phyloP scores from a whole-genome alignment of 2,113 vertebrate genomes.

The Riparia riparia region DNA sequence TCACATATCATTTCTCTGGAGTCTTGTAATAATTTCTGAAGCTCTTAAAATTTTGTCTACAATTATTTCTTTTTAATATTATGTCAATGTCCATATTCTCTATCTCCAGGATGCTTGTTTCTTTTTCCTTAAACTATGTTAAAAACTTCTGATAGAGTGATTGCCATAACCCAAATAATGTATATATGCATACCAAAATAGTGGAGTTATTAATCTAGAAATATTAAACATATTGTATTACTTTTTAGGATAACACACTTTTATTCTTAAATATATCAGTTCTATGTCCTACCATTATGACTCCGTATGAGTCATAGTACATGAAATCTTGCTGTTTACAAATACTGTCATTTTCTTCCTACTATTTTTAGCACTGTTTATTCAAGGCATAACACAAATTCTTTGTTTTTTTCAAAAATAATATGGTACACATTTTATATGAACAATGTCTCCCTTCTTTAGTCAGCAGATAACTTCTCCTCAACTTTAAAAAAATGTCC shows the following conservation, averaged over 20 bases:
- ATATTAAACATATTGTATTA: background rate
- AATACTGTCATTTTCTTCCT: background rate
- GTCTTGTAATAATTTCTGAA: background rate
- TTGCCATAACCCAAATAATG: background rate
- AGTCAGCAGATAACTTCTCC: background rate
- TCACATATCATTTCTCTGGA: background rate
- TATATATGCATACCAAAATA: background rate
- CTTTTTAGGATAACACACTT: background rate
- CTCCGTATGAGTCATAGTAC: background rate
- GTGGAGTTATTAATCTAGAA: background rate
- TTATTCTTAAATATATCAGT: background rate
- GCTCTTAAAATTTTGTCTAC: background rate
- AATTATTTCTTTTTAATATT: background rate
- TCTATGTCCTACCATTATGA: background rate
- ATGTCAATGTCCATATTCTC: background rate
- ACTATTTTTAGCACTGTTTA: background rate
- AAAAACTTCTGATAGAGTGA: background rate
- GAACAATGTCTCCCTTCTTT: background rate
- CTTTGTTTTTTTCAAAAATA: background rate
- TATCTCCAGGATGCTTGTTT: background rate
- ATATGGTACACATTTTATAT: too few relatives aligned
- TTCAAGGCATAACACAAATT: background rate
- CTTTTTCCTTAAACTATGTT: background rate
- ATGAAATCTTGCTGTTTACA: background rate
- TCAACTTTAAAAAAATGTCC: background rate